Conservation (phyloP, 2,797 vertebrate species). For the Acanthurus lineatus region DNA sequence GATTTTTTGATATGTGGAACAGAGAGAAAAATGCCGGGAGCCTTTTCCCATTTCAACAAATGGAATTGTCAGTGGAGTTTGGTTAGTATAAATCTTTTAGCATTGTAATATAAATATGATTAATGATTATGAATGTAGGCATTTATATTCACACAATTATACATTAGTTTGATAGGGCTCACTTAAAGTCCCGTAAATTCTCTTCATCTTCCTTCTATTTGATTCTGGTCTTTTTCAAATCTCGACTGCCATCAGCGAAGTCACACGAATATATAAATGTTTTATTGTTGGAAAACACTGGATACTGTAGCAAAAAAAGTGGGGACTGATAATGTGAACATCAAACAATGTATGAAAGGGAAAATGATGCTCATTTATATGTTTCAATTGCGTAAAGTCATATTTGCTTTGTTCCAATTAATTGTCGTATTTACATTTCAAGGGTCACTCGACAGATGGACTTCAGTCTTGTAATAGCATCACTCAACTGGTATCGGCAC, state of each 20-base stretch:
- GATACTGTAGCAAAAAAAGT: no score
- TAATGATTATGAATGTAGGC: slow-evolving; percentile 32
- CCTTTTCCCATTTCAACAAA: slow-evolving; percentile 47
- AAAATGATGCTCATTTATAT: neutral
- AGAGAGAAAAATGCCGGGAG: slow-evolving; percentile 29
- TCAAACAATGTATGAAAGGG: neutral
- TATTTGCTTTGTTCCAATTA: neutral
- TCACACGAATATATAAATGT: no score
- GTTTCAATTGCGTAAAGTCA: no score
- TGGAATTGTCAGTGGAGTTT: slow-evolving; percentile 40
- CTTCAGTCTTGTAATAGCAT: slow-evolving; percentile 46
- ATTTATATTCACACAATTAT: slow-evolving; percentile 36
- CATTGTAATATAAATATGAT: slow-evolving; percentile 59
- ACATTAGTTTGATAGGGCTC: slow-evolving; percentile 33
- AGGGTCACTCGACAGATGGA: slow-evolving; percentile 34
- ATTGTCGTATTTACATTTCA: slow-evolving; percentile 16
- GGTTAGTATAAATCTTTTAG: slow-evolving; percentile 54
- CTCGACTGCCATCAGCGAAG: no score
- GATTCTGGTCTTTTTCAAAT: slow-evolving; percentile 8
- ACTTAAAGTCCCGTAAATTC: slow-evolving; percentile 20
- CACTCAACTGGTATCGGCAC: slow-evolving; percentile 52
- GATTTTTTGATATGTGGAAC: slow-evolving; percentile 44
- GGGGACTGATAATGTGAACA: no score
- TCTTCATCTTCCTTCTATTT: neutral
- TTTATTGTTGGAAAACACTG: no score